Evolutionary conservation across 1,140 invertebrate species (phyloP).

Genomic region (Sarcophaga peregrina): DNA sequence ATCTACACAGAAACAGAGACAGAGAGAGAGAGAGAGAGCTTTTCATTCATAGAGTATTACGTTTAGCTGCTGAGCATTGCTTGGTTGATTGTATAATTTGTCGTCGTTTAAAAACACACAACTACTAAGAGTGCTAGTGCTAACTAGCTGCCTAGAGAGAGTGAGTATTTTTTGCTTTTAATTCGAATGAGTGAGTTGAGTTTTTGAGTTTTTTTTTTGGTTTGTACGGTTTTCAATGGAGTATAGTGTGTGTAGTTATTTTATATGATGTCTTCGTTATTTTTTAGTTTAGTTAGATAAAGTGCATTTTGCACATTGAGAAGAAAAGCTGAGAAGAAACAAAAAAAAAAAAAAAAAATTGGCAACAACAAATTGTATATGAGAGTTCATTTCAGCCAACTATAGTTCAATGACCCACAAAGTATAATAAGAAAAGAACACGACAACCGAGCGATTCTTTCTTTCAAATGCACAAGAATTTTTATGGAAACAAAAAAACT

Average conservation of each 20-base stretch:
- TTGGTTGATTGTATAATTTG: too few relatives aligned
- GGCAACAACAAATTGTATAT: conserved; percentile 9
- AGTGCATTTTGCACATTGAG: conserved; percentile 38
- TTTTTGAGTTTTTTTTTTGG: not conserved
- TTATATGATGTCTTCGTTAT: too few relatives aligned
- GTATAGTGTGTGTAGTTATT: not conserved
- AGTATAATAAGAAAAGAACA: conserved; percentile 26
- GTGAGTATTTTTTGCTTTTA: not conserved
- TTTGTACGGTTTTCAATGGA: not conserved
- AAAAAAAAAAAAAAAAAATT: conserved; percentile 13
- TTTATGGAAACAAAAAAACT: too few relatives aligned
- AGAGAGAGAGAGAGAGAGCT: not conserved
- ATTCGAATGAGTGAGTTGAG: too few relatives aligned
- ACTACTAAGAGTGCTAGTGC: not conserved
- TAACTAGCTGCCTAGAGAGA: not conserved
- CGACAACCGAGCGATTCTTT: too few relatives aligned
- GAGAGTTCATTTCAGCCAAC: conserved; percentile 57
- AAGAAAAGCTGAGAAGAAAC: not conserved
- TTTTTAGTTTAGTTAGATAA: conserved; percentile 25
- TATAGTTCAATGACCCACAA: conserved; percentile 66
- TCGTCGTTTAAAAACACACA: not conserved
- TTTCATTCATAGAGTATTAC: too few relatives aligned
- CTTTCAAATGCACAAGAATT: too few relatives aligned
- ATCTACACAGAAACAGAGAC: not conserved
- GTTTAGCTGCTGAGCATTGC: too few relatives aligned